Conservation (phyloP, 2,888 invertebrate genomes). For the Drosophila meridionalis region DNA sequence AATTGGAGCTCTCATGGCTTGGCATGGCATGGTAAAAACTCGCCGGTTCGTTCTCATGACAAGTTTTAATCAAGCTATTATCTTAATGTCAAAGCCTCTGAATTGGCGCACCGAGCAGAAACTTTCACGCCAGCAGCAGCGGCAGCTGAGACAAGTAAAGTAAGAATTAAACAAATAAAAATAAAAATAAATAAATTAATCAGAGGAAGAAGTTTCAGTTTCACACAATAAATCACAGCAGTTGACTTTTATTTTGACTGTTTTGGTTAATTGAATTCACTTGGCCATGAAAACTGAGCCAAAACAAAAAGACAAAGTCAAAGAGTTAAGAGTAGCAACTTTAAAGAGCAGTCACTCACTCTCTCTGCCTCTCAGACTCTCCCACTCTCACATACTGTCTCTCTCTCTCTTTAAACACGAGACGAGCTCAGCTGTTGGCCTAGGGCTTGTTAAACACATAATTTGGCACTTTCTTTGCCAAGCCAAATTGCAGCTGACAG, state of each 20-base stretch:
- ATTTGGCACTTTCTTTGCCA: constrained; percentile 50
- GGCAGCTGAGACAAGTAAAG: constrained; percentile 7
- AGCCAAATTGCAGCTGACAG: constrained; percentile 30
- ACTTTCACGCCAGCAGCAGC: constrained; percentile 62
- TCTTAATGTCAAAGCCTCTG: constrained; percentile 66
- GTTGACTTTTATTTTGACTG: constrained; percentile 50
- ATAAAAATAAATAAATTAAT: neutral
- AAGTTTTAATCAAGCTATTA: constrained; percentile 80
- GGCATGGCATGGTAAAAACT: constrained; percentile 22
- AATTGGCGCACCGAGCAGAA: constrained; percentile 38
- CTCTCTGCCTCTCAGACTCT: constrained; percentile 6
- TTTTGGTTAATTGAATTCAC: constrained; percentile 64
- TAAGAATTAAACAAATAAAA: constrained; percentile 20
- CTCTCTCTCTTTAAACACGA: constrained; percentile 13
- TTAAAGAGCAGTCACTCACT: neutral
- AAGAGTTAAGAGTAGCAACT: neutral
- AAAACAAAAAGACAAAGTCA: neutral
- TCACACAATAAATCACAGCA: constrained; percentile 77
- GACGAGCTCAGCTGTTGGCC: constrained; percentile 32
- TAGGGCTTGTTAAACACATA: constrained; percentile 31
- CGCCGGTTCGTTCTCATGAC: constrained; percentile 69
- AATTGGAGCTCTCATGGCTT: constrained; percentile 58
- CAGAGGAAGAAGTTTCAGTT: constrained; percentile 64
- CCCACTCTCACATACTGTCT: constrained; percentile 1
- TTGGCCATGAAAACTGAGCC: constrained; percentile 56